Evolutionary conservation across 2,797 vertebrate species (phyloP), one percentile per base, ranked within the genome.

Genomic region (Nannoperca australis): DNA sequence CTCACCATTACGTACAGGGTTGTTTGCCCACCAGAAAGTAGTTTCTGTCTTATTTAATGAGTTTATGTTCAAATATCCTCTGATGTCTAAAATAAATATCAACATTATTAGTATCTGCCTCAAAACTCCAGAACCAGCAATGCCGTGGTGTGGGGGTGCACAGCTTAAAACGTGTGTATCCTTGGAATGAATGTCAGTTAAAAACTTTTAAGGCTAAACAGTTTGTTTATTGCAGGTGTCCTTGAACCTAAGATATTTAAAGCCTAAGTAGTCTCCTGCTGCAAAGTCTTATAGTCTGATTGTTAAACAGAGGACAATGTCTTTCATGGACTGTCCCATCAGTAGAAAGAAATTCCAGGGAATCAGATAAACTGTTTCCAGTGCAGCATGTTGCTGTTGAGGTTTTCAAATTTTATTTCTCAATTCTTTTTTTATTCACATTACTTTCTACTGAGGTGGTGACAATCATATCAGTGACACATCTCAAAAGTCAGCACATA

Each of bases 61-160:
- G 12, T 12, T 18, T 44, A 34, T 0, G 32, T 40, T 24, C 8
- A 45, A 63, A 34, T 32, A 44, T 71, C 7, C 47, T 13, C 11
- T 30, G 5, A 51, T 36, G 5, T 36, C 34, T 8, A 8, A 68
- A 55, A n/a, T 69, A 34, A 30, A 55, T 13, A 22, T 34, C 27
- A 22, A 17, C 2, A 18, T 47, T 50, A 27, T 34, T 61, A 30
- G 9, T 20, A 6, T 51, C 50, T 15, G 6, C 72, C 32, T 68
- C 1, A 10, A 53, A 65, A 30, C 40, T 34, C 24, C 45, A 0
- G 22, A 0, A 0, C 2, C 2, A 63, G n/a, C 45, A 9, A 0
- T 8, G 12, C 32, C 12, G 15, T 32, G 20, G 13, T 44, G 38
- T 63, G 42, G 11, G 7, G n/a, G 3, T 34, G 13, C 1, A 14